phyloP scores from a whole-genome alignment of 2,113 vertebrate species.

The Engystomops pustulosus region DNA sequence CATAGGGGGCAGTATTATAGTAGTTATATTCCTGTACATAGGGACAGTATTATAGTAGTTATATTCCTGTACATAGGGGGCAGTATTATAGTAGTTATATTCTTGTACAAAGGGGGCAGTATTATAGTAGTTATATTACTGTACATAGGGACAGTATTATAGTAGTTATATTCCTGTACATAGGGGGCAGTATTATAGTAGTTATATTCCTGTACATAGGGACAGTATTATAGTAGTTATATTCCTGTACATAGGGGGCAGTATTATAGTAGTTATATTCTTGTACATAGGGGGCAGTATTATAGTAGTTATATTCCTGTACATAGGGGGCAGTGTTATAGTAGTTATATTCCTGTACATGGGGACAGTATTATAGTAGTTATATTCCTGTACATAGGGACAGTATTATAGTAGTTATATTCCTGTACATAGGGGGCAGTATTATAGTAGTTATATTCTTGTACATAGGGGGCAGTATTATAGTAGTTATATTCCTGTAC shows the following conservation, averaged over 20 bases:
- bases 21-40: slow-evolving; percentile 4
- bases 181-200: slow-evolving; percentile 15
- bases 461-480: slow-evolving; percentile 9
- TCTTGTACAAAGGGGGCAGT: neutral
- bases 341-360: slow-evolving; percentile 4
- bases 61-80: no score
- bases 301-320: slow-evolving; percentile 13
- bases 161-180: no score
- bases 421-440: neutral
- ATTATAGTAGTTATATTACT: neutral
- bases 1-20: neutral
- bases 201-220: neutral
- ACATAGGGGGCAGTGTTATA: neutral
- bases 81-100: slow-evolving; percentile 16
- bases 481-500: no score
- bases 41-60: slow-evolving; percentile 13
- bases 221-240: slow-evolving; percentile 4
- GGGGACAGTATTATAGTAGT: slow-evolving; percentile 13
- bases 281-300: no score
- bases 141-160: slow-evolving; percentile 10
- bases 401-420: slow-evolving; percentile 16
- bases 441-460: slow-evolving; percentile 7
- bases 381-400: no score
- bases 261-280: slow-evolving; percentile 13
- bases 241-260: slow-evolving; percentile 4